Evolutionary conservation across 2,797 vertebrate genomes (phyloP), one percentile per base, ranked within the genome.

Genomic region (Rhabdophis nuchalis): DNA sequence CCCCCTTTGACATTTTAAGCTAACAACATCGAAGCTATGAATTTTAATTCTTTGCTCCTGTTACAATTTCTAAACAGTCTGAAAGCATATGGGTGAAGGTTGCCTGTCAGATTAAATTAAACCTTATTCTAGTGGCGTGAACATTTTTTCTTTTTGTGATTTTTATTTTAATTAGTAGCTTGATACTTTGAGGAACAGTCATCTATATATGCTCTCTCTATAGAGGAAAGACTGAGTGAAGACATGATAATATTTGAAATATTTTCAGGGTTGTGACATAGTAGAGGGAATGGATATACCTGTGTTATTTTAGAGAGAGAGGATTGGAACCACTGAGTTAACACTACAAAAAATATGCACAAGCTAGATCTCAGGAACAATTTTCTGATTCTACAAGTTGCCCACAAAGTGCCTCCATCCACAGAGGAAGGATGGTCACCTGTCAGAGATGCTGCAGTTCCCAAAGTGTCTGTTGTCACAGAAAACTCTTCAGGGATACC

Each of bases 61-160:
- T 77, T 87, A 87, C 41, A 52, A 46, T 87, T 77, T 27, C 25
- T 93, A 94, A 95, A 92, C 54, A 86, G 92, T 91, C 90, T 93
- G 86, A 87, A 92, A 93, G 64, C 87, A 93, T 92, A 36, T 92
- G 92, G 54, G 64, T 16, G 61, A 93, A 93, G 89, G 92, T 95
- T 92, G 91, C 88, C 85, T 82, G 95, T 92, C 92, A 95, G 77
- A 92, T 96, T 94, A 91, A 72, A 52, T 95, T 96, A 93, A 88
- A 93, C 93, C 93, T 94, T 94, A 93, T 95, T 96, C 87, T 86
- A 91, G 88, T 64, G 94, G 92, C 93, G 86, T 91, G 92, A 87
- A 87, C 92, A 87, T 85, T 12, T 90, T 90, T 92, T 41, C 29
- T 64, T 36, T 82, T 82, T 46, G 36, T 82, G 72, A 82, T 46